These are phyloP conservation scores for Cynodonichthys magdalenae DNA, from an alignment of 2,797 vertebrate species.

Conservation along the genomic window DNA sequence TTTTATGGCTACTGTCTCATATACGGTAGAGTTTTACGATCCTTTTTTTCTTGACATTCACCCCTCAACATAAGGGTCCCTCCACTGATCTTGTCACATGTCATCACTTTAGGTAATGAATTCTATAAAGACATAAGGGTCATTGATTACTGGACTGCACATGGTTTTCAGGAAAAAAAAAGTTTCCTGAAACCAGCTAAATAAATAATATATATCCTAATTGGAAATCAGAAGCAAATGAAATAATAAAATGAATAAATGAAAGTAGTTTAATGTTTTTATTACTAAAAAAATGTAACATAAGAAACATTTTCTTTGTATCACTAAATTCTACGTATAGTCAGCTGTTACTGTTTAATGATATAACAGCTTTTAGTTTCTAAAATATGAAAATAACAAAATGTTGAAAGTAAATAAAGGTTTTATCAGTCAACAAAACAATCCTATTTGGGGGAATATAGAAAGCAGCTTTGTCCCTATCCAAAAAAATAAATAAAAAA, in stretches of 20 bases:
- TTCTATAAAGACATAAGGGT: constrained; percentile 19
- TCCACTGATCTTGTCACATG: constrained; percentile 14
- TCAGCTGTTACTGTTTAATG: not conserved
- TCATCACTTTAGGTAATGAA: constrained; percentile 30
- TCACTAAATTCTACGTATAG: not conserved
- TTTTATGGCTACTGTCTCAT: too few relatives aligned
- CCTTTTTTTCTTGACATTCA: not conserved
- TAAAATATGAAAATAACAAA: constrained; percentile 20
- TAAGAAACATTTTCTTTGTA: too few relatives aligned
- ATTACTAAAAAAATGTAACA: too few relatives aligned
- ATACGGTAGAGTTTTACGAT: not conserved
- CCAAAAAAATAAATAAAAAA: constrained; percentile 34
- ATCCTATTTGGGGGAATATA: constrained; percentile 16
- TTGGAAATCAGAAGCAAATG: not conserved
- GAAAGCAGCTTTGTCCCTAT: constrained; percentile 37
- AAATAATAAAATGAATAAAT: not conserved
- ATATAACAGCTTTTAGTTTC: not conserved
- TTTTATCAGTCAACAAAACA: constrained; percentile 9
- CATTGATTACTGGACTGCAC: constrained; percentile 18
- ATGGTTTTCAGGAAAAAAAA: not conserved
- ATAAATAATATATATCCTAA: not conserved
- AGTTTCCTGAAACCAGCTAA: not conserved
- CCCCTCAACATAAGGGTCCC: constrained; percentile 5
- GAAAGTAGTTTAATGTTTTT: too few relatives aligned
- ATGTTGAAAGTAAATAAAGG: not conserved